phyloP scores from a whole-genome alignment of 92 coral and sea anemone species.

The Plumapathes pennacea region DNA sequence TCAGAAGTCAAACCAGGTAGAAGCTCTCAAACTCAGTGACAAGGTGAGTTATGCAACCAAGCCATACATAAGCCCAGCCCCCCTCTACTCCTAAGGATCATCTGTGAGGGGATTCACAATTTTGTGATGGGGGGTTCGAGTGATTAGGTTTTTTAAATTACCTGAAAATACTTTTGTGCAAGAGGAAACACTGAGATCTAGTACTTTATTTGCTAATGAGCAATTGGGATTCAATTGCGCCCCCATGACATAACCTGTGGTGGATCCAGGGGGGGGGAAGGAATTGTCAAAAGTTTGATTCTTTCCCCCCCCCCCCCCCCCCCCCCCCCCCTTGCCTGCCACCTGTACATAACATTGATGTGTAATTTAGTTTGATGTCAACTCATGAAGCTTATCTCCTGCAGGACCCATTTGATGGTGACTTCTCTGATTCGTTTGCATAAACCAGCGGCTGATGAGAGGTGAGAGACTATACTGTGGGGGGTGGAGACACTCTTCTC shows the following conservation, averaged over 20 bases:
- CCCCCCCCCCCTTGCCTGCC: neutral
- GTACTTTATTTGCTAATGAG: too few relatives aligned
- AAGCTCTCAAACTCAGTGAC: slow-evolving; percentile 57
- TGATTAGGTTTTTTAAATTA: too few relatives aligned
- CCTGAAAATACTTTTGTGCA: too few relatives aligned
- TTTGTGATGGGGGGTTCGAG: too few relatives aligned
- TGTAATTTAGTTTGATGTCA: too few relatives aligned
- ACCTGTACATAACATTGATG: neutral
- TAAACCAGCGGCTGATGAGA: slow-evolving; percentile 17
- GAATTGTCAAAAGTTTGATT: too few relatives aligned
- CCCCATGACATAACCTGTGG: neutral
- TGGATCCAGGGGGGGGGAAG: neutral
- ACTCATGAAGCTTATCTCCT: neutral
- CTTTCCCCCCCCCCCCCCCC: neutral
- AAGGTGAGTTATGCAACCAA: too few relatives aligned
- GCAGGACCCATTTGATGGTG: slow-evolving; percentile 50
- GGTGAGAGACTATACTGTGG: slow-evolving; percentile 11
- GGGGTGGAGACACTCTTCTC: slow-evolving; percentile 26
- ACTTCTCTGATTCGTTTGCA: slow-evolving; percentile 57
- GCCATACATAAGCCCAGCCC: too few relatives aligned
- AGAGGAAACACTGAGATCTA: too few relatives aligned
- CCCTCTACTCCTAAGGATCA: too few relatives aligned
- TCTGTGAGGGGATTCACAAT: too few relatives aligned
- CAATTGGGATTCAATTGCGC: too few relatives aligned
- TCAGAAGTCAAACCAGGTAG: slow-evolving; percentile 14